A percentile compares a stretch with the other conserved stretches of the same genome.
phyloP scores from a whole-genome alignment of 2,113 vertebrate species.

The Burhinus oedicnemus region DNA sequence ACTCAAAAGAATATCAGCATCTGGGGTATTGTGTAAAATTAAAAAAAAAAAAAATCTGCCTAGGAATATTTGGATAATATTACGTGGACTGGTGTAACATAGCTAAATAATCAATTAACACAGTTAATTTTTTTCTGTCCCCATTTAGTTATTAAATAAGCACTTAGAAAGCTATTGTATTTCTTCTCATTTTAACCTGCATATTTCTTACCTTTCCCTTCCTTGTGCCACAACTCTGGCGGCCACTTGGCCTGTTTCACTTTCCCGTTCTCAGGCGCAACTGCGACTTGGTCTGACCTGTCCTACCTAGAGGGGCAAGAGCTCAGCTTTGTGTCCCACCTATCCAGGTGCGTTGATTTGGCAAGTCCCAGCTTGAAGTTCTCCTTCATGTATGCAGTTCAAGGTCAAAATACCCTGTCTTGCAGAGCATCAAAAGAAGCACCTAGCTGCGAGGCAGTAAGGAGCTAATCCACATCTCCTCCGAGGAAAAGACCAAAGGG shows the following conservation, averaged over 20 bases:
- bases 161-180: not conserved
- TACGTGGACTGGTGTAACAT: not conserved
- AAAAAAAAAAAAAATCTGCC: not conserved
- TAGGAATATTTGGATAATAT: not conserved
- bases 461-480: not conserved
- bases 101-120: not conserved
- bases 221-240: fast-evolving
- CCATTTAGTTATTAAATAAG: not conserved
- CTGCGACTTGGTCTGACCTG: not conserved
- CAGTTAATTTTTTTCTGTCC: not conserved
- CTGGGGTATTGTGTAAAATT: not conserved
- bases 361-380: not conserved
- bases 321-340: not conserved
- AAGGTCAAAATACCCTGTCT: not conserved
- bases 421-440: not conserved
- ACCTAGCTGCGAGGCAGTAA: not conserved
- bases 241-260: not conserved
- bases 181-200: not conserved
- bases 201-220: not conserved
- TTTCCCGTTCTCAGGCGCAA: not conserved
- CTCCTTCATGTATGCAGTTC: not conserved
- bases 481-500: not conserved
- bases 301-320: not conserved
- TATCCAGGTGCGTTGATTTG: not conserved
- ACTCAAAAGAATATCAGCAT: not conserved